A percentile compares a stretch with the other conserved stretches of the same genome.
Conservation (phyloP, 2,113 vertebrate genomes). For the Symphodus melops region DNA sequence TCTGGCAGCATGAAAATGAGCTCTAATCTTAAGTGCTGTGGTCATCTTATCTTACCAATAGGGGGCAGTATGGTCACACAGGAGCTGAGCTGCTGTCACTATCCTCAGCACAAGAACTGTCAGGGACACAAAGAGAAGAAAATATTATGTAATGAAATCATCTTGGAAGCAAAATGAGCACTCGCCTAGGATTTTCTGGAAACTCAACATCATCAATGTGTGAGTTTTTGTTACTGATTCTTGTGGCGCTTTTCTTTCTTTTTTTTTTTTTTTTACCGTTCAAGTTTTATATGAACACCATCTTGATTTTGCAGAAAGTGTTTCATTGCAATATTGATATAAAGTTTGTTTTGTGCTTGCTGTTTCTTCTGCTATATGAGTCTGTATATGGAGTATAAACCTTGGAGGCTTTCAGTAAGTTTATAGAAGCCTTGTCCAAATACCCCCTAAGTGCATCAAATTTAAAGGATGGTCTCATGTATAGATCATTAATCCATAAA, state of each 20-base stretch:
- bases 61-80: slow-evolving; percentile 74
- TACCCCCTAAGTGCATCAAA: neutral
- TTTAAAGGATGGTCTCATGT: neutral
- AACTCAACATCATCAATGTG: slow-evolving; percentile 67
- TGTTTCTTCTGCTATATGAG: slow-evolving; percentile 30
- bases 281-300: slow-evolving; percentile 42
- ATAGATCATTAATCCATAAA: neutral
- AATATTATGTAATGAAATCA: slow-evolving; percentile 75
- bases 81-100: neutral
- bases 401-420: slow-evolving; percentile 24
- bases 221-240: slow-evolving; percentile 41
- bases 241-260: slow-evolving; percentile 13
- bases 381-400: slow-evolving; percentile 38
- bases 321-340: slow-evolving; percentile 44
- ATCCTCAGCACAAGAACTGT: slow-evolving; percentile 40
- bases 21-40: neutral
- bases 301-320: slow-evolving; percentile 23
- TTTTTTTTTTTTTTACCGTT: slow-evolving; percentile 30
- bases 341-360: slow-evolving; percentile 30
- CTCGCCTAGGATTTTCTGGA: slow-evolving; percentile 68
- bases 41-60: slow-evolving; percentile 15
- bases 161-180: slow-evolving; percentile 51
- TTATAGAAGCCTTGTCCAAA: neutral
- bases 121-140: slow-evolving; percentile 52
- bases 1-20: neutral